These are phyloP conservation scores for Sorex araneus DNA, from an alignment of 2,113 vertebrate genomes.

Conservation along the genomic window DNA sequence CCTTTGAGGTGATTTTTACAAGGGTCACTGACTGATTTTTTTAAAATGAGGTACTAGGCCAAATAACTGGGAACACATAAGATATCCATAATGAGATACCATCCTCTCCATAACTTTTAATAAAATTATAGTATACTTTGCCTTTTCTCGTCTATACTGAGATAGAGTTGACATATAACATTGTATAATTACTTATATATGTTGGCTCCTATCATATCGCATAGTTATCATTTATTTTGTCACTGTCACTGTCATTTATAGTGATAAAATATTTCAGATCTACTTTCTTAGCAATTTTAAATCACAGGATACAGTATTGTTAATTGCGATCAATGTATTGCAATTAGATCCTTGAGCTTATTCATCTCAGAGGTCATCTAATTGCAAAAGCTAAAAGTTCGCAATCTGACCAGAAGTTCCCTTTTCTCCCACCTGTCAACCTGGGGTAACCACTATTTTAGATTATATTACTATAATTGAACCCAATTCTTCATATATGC, in stretches of 20 bases:
- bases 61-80: not conserved
- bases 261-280: not conserved
- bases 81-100: not conserved
- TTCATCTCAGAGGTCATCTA: not conserved
- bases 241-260: no score
- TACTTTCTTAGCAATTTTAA: slow-evolving; percentile 11
- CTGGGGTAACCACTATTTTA: not conserved
- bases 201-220: not conserved
- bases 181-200: not conserved
- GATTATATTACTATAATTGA: not conserved
- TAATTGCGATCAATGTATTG: not conserved
- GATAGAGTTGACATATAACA: not conserved
- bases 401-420: not conserved
- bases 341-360: not conserved
- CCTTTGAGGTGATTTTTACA: no score
- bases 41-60: no score
- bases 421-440: not conserved
- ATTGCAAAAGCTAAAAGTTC: not conserved
- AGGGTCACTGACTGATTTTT: no score
- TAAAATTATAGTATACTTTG: not conserved
- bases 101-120: not conserved
- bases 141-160: not conserved
- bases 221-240: not conserved
- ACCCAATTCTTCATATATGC: no score
- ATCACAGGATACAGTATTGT: not conserved